Base-by-base conservation (phyloP, 2,113 vertebrate species). In the Hippocampus guttulatus region DNA sequence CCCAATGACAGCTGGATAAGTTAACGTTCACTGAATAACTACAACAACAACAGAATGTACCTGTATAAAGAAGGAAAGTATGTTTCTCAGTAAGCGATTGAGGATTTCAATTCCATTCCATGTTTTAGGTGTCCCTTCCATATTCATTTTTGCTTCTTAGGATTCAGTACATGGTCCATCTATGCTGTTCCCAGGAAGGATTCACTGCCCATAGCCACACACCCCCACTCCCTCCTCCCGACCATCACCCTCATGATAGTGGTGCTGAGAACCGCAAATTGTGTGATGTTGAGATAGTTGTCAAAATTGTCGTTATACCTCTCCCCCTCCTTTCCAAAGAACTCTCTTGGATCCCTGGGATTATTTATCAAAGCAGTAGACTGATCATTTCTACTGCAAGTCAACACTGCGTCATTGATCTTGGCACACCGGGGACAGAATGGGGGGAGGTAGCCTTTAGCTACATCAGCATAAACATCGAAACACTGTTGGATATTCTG, bases 371-470 rank as follows among this genome's bases (percentile, higher is more conserved):
- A 65, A 27, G 64, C 41, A 4, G 43, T 25, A 47, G 64, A 43
- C 43, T 43, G 43, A 47, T 65, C 43, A 47, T 27, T 65, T 65
- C 49, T 47, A 47, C 64, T 47, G 64, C 64, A 27, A 65, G 14
- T 65, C 64, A 65, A 43, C 64, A 65, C n/a, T 47, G 64, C 3
- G 23, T 65, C 64, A 65, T 65, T 65, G 64, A 65, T 49, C 23
- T 65, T 65, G 64, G 64, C 43, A 27, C 64, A 45, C 64, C 1
- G 18, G 43, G 64, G 64, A 18, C 43, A 16, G 41, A 65, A 47
- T 65, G 43, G 25, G 63, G 63, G 21, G 16, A n/a, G 63, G n/a
- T 47, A 65, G 63, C 63, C 41, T 65, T 65, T 27, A 47, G 64
- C 41, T 65, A 65, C 64, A 65, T 65, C 64, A 47, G 41, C 64